These are phyloP conservation scores for Adelges cooleyi DNA, from an alignment of 1,140 invertebrate genomes.

Conservation along the genomic window DNA sequence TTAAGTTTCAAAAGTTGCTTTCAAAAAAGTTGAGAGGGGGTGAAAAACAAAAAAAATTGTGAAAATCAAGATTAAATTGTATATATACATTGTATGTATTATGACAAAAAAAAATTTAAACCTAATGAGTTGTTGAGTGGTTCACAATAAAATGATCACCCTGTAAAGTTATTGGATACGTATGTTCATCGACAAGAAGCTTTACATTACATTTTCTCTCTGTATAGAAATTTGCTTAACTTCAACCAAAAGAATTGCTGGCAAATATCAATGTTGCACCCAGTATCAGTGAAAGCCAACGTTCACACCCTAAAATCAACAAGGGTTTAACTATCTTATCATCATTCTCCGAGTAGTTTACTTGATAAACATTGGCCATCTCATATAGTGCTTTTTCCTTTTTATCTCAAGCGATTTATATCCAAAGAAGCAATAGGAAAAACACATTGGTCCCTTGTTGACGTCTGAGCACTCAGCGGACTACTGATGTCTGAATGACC, in stretches of 20 bases:
- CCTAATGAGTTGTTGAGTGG: no score
- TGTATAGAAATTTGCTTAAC: background rate
- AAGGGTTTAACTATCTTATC: background rate
- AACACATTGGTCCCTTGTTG: background rate
- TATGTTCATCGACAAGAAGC: no score
- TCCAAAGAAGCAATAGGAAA: background rate
- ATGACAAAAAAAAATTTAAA: background rate
- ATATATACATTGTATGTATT: no score
- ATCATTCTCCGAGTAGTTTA: background rate
- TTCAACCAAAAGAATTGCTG: background rate
- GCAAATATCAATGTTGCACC: background rate
- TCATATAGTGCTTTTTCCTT: background rate
- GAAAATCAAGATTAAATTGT: no score
- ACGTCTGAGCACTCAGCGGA: background rate
- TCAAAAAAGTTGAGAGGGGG: no score
- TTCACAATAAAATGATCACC: no score
- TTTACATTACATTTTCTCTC: no score
- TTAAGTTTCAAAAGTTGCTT: no score
- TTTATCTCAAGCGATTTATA: background rate
- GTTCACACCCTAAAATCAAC: background rate
- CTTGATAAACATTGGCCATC: background rate
- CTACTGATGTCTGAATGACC: background rate
- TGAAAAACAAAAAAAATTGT: no score
- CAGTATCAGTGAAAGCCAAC: background rate
- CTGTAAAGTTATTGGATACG: no score